Evolutionary conservation across 2,113 vertebrate species (phyloP).

Genomic region (Solea senegalensis): DNA sequence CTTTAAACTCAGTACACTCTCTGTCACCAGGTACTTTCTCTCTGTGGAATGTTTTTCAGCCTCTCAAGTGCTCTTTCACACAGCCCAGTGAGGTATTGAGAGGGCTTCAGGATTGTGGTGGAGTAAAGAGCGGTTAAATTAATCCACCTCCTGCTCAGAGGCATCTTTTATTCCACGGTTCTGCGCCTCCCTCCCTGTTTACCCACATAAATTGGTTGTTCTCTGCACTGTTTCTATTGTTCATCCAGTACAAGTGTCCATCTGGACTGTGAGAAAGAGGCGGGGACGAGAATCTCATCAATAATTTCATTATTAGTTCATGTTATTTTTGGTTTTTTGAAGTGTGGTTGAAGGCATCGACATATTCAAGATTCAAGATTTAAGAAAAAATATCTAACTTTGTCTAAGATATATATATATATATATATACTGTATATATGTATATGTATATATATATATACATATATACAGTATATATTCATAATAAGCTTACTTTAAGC

Average conservation of each 20-base stretch:
- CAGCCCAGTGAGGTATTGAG: constrained; percentile 66
- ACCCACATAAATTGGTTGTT: constrained; percentile 63
- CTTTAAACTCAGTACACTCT: constrained; percentile 42
- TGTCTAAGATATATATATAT: no score
- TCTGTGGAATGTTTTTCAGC: constrained; percentile 79
- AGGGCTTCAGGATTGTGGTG: constrained; percentile 55
- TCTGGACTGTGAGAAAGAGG: constrained; percentile 46
- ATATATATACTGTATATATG: no score
- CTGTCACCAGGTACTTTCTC: constrained; percentile 67
- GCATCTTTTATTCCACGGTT: constrained; percentile 60
- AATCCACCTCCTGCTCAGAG: constrained; percentile 64
- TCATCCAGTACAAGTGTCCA: constrained; percentile 36
- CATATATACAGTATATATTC: no score
- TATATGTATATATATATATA: no score
- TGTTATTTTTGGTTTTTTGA: no score
- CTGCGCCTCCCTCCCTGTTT: constrained; percentile 60
- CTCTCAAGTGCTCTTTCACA: constrained; percentile 74
- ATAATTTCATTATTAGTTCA: neutral
- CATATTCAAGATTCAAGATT: no score
- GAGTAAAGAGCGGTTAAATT: constrained; percentile 74
- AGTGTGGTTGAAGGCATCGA: no score
- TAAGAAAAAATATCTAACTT: no score
- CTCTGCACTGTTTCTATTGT: constrained; percentile 29
- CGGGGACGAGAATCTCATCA: constrained; percentile 25
- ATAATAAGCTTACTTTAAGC: no score